Base-by-base conservation (phyloP, 2,113 vertebrate species). In the Rhipidura dahli region DNA sequence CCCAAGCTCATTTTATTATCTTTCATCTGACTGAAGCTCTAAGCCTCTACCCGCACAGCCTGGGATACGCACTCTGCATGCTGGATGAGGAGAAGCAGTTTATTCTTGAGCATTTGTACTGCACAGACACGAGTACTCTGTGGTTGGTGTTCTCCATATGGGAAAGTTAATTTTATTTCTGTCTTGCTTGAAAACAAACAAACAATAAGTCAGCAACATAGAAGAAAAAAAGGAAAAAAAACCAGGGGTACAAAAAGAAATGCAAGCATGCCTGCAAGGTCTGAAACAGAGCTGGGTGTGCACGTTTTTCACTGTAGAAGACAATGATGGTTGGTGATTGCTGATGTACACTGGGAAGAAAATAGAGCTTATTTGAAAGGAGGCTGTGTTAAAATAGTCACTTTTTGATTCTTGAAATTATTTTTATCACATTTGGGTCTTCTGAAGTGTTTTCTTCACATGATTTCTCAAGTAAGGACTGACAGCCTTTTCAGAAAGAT, bases 161-260 rank as follows among this genome's bases (percentile, higher is more conserved):
- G 94, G 60, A 93, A 95, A 93, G 89, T 94, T 96, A 79, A 95
- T 92, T 94, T 92, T 89, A 68, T 93, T 96, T 96, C 93, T 83
- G 21, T 87, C 87, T 94, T 95, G 78, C 92, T 90, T 94, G 93
- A 93, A 97, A 97, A 97, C 96, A 97, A 97, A 95, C 81, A 97
- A 97, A 87, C 70, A 93, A 79, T 84, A 97, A 91, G 87, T 94
- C 90, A 91, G 61, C 84, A 89, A 76, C 40, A 59, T 40, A 23
- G 57, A 49, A 85, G 75, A 61, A 45, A n/a, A 47, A 54, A 61
- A 79, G 6, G 9, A 63, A 81, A 61, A 61, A 78, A 89, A 93
- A 7, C 77, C 60, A 76, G 42, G 37, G 37, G 2, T 57, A 80
- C 53, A 73, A 76, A 87, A 91, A 93, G 85, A 64, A 69, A 35